These are phyloP conservation scores for Tinea trinotella DNA, from an alignment of 2,888 invertebrate species.

Conservation along the genomic window DNA sequence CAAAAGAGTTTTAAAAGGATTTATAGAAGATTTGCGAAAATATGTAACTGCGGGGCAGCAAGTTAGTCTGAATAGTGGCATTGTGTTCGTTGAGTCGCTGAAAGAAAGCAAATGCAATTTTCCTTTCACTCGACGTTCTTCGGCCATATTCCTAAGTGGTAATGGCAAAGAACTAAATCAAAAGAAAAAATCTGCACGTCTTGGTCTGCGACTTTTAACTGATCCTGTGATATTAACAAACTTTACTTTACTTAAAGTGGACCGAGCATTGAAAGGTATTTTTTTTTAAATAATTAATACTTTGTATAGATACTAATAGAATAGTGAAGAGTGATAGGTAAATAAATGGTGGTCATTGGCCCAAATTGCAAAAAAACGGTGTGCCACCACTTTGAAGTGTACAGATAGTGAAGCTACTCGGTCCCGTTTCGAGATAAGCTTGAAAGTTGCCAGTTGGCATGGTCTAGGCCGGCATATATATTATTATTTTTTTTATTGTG, in stretches of 20 bases:
- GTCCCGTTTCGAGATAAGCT: too few species aligned
- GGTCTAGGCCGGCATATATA: too few species aligned
- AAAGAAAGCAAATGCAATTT: conserved; percentile 63
- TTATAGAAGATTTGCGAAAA: conserved; percentile 50
- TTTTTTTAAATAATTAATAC: neutral
- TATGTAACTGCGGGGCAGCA: conserved; percentile 55
- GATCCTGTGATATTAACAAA: conserved; percentile 65
- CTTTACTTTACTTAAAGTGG: conserved; percentile 67
- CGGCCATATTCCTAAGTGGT: conserved; percentile 65
- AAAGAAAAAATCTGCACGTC: conserved; percentile 28
- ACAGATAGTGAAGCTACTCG: too few species aligned
- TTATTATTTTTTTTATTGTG: too few species aligned
- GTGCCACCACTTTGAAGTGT: too few species aligned
- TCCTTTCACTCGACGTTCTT: conserved; percentile 62
- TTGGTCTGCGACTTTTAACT: conserved; percentile 56
- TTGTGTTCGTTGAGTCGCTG: conserved; percentile 61
- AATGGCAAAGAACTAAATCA: conserved; percentile 50
- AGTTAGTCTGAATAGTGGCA: conserved; percentile 56
- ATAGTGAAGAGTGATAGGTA: too few species aligned
- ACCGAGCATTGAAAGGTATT: conserved; percentile 66
- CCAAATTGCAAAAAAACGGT: too few species aligned
- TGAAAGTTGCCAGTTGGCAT: too few species aligned
- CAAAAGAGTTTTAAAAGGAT: conserved; percentile 59
- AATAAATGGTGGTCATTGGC: too few species aligned
- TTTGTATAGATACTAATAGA: too few species aligned